Base-by-base conservation (phyloP, 1,140 invertebrate species). In the Drosophila auraria region DNA sequence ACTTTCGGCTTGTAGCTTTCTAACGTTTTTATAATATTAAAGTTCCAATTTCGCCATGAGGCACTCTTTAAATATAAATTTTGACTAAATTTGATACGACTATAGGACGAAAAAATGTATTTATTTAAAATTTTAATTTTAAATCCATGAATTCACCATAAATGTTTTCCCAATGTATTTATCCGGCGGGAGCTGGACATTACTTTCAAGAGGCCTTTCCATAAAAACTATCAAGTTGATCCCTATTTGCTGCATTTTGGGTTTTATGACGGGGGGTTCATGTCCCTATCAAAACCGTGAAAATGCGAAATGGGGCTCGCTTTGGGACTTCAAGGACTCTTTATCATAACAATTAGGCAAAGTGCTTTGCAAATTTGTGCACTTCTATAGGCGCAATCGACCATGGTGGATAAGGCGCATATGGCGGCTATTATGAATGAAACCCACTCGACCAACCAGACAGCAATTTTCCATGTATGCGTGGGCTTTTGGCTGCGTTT, bases 341-440 rank as follows among this genome's bases (percentile, higher is more conserved):
- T 72, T 70, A 83, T 66, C 70, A 74, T 42, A 64, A 76, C 71
- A 83, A 83, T 83, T 83, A 76, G 70, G 65, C 64, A 71, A 83
- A 79, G 81, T 83, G 76, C 62, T 82, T 71, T 17, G 60, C 65
- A 68, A 76, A 61, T 83, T 79, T 79, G 70, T 71, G 76, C 80
- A 79, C 61, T 72, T 78, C 76, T 64, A 71, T 64, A 65, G 47
- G 61, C 53, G 33, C 54, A 66, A 49, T 63, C 27, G 63, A 75
- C 74, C 80, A 82, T 66, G 42, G 79, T 82, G 60, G 44, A 57
- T 40, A 27, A 17, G 17, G 44, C 38, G 38, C 50, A 66, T 61
- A 38, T 38, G 51, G 51, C 59, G 40, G 23, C 54, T 65, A 56
- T 81, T 81, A 78, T 78, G 51, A 69, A 68, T 45, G 51, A 54